These are phyloP conservation scores for Turritopsis rubra DNA, from an alignment of 30 jellyfish, hydroid and myxozoan genomes.

Conservation along the genomic window DNA sequence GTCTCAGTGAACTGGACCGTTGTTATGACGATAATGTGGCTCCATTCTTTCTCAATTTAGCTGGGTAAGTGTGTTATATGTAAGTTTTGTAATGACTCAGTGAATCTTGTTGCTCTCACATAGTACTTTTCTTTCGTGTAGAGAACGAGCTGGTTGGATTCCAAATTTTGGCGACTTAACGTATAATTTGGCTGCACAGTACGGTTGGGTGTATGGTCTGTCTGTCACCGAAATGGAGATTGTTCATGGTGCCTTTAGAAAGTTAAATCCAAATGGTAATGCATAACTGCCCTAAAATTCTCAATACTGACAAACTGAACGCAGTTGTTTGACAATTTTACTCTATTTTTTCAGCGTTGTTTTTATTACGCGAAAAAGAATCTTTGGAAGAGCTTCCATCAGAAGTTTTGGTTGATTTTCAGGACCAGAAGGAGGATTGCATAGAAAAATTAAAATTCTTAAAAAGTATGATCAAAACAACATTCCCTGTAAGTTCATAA, in stretches of 20 bases:
- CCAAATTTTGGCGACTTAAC: conserved; percentile 88
- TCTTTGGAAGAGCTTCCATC: conserved; percentile 52
- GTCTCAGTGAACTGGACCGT: conserved; percentile 83
- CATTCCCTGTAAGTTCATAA: conserved; percentile 63
- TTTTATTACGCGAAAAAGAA: conserved; percentile 55
- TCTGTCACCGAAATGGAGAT: conserved; percentile 99
- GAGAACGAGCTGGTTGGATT: conserved; percentile 98
- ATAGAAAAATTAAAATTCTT: conserved; percentile 63
- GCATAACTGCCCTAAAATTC: no score
- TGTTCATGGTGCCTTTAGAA: conserved; percentile 97
- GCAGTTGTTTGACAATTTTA: background rate
- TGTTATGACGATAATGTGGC: conserved; percentile 84
- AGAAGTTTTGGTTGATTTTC: conserved; percentile 56
- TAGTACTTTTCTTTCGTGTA: conserved; percentile 20
- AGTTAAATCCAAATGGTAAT: conserved; percentile 81
- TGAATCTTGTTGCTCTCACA: no score
- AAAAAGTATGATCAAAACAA: conserved; percentile 44
- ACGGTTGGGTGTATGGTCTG: conserved; percentile 98
- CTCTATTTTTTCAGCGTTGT: conserved; percentile 53
- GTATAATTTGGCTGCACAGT: conserved; percentile 88
- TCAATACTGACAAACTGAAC: background rate
- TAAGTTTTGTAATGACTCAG: no score
- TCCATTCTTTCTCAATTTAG: conserved; percentile 79
- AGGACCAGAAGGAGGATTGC: conserved; percentile 58
- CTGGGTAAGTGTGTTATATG: conserved; percentile 70